phyloP scores from a whole-genome alignment of 1,140 invertebrate species.

The Drosophila eugracilis region DNA sequence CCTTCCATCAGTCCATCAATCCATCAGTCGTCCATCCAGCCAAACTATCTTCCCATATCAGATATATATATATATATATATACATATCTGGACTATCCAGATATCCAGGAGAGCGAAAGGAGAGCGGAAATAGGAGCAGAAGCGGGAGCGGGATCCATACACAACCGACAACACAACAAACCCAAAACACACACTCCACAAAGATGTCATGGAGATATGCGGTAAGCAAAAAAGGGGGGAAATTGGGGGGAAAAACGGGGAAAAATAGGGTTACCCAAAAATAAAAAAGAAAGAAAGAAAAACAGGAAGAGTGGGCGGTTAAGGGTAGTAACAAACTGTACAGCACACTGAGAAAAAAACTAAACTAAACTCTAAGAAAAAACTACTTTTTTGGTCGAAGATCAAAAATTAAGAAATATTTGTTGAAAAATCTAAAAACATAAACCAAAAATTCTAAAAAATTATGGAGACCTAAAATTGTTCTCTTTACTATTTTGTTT shows the following conservation, averaged over 20 bases:
- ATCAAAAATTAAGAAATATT: neutral
- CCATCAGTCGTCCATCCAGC: constrained; percentile 7
- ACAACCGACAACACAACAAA: constrained; percentile 29
- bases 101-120: constrained; percentile 10
- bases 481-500: no score
- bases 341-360: constrained; percentile 4
- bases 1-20: constrained; percentile 17
- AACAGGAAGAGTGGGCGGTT: constrained; percentile 12
- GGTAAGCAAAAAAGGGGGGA: constrained; percentile 53
- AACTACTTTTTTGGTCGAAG: no score
- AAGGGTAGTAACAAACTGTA: neutral
- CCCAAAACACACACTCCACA: constrained; percentile 37
- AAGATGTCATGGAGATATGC: constrained; percentile 84
- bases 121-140: constrained; percentile 15
- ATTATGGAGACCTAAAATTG: no score
- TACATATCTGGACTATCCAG: constrained; percentile 5
- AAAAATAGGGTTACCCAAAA: neutral
- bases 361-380: no score
- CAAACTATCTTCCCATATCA: constrained; percentile 9
- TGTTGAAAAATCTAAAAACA: neutral
- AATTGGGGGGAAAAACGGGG: neutral
- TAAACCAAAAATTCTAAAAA: no score
- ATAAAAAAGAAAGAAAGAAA: neutral
- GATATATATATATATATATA: no score
- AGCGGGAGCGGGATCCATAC: constrained; percentile 30